Percentiles rank a stretch among this genome's conserved stretches.
Evolutionary conservation across 2,888 invertebrate species (phyloP).

Genomic region (Quadroppia sp.): DNA sequence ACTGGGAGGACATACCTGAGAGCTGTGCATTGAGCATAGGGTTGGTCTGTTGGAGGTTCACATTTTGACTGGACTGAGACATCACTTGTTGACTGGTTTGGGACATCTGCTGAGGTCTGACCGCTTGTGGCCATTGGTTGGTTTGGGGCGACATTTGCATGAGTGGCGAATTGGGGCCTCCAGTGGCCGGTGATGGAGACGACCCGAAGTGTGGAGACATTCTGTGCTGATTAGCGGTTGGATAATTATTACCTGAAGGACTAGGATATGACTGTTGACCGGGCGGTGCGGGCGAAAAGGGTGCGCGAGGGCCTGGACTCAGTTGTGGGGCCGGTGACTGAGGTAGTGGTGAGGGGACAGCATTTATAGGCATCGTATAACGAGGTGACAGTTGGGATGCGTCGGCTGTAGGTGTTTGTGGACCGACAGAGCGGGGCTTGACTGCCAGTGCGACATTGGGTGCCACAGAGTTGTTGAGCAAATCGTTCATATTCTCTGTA

Average conservation of each 20-base stretch:
- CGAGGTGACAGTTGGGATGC: constrained; percentile 32
- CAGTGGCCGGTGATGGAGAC: constrained; percentile 23
- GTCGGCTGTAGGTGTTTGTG: neutral
- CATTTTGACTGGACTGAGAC: constrained; percentile 39
- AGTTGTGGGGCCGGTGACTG: constrained; percentile 43
- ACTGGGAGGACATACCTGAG: constrained; percentile 38
- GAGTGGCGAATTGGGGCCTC: constrained; percentile 3
- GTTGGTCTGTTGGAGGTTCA: constrained; percentile 60
- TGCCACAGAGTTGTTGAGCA: constrained; percentile 74
- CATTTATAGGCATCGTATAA: constrained; percentile 17
- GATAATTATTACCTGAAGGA: constrained; percentile 27
- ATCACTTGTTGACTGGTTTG: constrained; percentile 7
- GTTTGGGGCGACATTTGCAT: constrained; percentile 28
- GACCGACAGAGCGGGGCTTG: constrained; percentile 32
- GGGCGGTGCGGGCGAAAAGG: constrained; percentile 24
- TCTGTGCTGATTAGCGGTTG: constrained; percentile 32
- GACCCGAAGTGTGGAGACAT: constrained; percentile 28
- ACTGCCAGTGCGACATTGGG: constrained; percentile 39
- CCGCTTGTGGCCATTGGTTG: constrained; percentile 28
- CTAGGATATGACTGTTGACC: constrained; percentile 36
- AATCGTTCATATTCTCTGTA: constrained; percentile 67
- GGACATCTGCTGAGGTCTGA: constrained; percentile 12
- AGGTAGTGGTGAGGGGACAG: constrained; percentile 40
- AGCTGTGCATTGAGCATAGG: constrained; percentile 83
- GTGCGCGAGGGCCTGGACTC: constrained; percentile 37